Conservation (phyloP, 1,140 invertebrate genomes). For the Calephelis virginiensis region DNA sequence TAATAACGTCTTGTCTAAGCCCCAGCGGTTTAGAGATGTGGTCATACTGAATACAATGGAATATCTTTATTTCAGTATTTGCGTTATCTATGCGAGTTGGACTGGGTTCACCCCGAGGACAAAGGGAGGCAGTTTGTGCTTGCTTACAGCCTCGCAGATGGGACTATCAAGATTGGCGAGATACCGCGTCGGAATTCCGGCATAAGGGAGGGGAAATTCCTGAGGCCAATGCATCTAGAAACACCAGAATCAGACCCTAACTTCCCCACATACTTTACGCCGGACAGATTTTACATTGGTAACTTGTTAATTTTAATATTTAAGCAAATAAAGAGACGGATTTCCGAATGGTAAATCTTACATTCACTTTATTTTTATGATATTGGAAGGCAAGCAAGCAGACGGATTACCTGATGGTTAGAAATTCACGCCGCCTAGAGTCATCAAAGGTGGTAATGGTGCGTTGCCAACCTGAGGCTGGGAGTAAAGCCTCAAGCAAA, state of each 20-base stretch:
- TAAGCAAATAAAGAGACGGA: neutral
- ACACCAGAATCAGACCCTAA: slow-evolving; percentile 82
- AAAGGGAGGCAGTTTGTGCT: slow-evolving; percentile 82
- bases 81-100: slow-evolving; percentile 83
- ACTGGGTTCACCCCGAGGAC: slow-evolving; percentile 84
- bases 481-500: too few relatives aligned
- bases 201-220: slow-evolving; percentile 84
- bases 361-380: too few relatives aligned
- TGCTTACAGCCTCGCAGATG: slow-evolving; percentile 83
- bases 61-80: slow-evolving; percentile 60
- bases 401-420: too few relatives aligned
- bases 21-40: neutral
- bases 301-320: slow-evolving; percentile 24
- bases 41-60: slow-evolving; percentile 6
- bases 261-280: slow-evolving; percentile 82
- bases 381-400: too few relatives aligned
- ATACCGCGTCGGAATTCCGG: slow-evolving; percentile 83
- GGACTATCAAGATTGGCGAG: slow-evolving; percentile 82
- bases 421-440: too few relatives aligned
- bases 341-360: neutral
- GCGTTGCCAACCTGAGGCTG: too few relatives aligned
- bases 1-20: too few relatives aligned
- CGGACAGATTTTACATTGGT: slow-evolving; percentile 84
- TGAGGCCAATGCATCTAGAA: slow-evolving; percentile 82
- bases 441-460: too few relatives aligned